Evolutionary conservation across 2,888 invertebrate species (phyloP).

Genomic region (Archips xylosteana): DNA sequence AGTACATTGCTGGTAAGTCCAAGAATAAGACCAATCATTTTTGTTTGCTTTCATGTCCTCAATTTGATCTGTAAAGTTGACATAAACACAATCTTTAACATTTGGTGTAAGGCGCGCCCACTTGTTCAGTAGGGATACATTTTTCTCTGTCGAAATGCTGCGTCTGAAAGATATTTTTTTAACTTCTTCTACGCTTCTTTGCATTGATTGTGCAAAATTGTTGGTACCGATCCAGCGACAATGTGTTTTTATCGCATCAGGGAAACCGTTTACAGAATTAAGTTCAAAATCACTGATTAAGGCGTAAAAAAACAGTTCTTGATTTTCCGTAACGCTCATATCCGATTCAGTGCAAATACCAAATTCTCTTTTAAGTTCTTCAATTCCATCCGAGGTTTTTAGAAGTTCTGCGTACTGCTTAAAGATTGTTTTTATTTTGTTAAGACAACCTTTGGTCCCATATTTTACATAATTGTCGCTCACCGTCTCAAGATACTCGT

Average conservation of each 20-base stretch:
- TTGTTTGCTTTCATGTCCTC: too few species aligned
- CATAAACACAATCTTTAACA: too few species aligned
- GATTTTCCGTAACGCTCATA: constrained; percentile 63
- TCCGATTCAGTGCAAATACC: constrained; percentile 67
- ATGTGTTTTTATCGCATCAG: constrained; percentile 55
- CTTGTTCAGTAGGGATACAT: too few species aligned
- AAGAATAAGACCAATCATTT: constrained; percentile 56
- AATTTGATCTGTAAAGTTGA: too few species aligned
- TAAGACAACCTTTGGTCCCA: constrained; percentile 62
- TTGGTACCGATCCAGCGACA: constrained; percentile 52
- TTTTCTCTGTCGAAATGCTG: too few species aligned
- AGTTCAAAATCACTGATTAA: constrained; percentile 52
- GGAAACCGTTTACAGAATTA: constrained; percentile 44
- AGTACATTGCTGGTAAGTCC: constrained; percentile 91
- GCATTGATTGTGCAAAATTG: constrained; percentile 48
- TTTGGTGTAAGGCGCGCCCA: background rate
- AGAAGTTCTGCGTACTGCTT: constrained; percentile 61
- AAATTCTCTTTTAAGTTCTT: constrained; percentile 65
- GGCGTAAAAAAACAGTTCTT: constrained; percentile 63
- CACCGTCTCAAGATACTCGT: constrained; percentile 73
- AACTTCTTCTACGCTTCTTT: too few species aligned
- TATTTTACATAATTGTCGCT: constrained; percentile 68
- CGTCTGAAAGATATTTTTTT: too few species aligned
- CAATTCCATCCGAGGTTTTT: constrained; percentile 60
- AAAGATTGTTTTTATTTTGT: constrained; percentile 61